Evolutionary conservation across 2,797 vertebrate genomes (phyloP).

Genomic region (Lerista edwardsae): DNA sequence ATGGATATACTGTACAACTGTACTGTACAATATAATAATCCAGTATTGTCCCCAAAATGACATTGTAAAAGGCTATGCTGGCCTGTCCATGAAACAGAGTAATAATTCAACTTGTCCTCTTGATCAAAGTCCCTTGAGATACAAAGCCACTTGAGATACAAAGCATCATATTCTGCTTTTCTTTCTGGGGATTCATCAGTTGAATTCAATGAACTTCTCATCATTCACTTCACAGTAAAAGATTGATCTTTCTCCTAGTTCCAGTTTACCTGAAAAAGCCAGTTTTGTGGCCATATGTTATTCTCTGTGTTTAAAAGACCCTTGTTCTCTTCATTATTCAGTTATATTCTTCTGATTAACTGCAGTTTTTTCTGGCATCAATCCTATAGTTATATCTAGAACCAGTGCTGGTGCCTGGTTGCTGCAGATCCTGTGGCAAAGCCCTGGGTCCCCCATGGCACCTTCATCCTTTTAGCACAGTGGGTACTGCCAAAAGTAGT

Average conservation of each 20-base stretch:
- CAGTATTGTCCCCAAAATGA: neutral
- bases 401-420: no score
- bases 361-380: neutral
- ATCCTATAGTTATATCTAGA: neutral
- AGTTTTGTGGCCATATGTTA: neutral
- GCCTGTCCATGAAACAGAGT: neutral
- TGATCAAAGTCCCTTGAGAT: slow-evolving; percentile 13
- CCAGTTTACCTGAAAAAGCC: neutral
- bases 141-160: slow-evolving; percentile 1
- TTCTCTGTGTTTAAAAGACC: neutral
- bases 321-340: neutral
- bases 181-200: neutral
- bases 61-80: slow-evolving; percentile 1
- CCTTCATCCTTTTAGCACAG: no score
- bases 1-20: slow-evolving; percentile 7
- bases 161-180: slow-evolving; percentile 9
- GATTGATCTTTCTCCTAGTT: neutral
- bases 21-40: no score
- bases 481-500: no score
- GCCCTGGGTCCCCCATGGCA: no score
- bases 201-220: slow-evolving; percentile 9
- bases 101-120: neutral
- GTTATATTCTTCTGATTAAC: neutral
- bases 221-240: slow-evolving; percentile 13
- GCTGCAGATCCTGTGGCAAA: no score